A percentile compares a stretch with the other conserved stretches of the same genome.
Evolutionary conservation across 2,888 invertebrate species (phyloP).

Genomic region (Lasiommata megera): DNA sequence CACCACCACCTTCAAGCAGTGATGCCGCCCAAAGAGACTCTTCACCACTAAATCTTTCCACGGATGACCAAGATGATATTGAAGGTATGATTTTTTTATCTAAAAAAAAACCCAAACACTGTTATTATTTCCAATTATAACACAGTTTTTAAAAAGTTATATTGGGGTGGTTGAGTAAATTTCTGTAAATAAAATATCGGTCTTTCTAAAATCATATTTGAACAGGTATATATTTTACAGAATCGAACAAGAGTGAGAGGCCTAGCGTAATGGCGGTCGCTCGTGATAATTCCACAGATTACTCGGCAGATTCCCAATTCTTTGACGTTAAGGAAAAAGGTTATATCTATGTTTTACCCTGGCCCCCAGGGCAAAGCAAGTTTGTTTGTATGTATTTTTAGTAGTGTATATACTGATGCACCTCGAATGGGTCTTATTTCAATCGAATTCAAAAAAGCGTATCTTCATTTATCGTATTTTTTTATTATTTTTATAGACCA

Average conservation of each 20-base stretch:
- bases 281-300: slow-evolving; percentile 18
- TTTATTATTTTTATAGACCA: too few relatives aligned
- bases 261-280: slow-evolving; percentile 17
- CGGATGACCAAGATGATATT: slow-evolving; percentile 25
- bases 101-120: background rate
- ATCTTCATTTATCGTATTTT: too few relatives aligned
- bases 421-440: too few relatives aligned
- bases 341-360: slow-evolving; percentile 4
- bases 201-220: too few relatives aligned
- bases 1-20: too few relatives aligned
- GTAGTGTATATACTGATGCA: too few relatives aligned
- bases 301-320: slow-evolving; percentile 22
- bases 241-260: slow-evolving; percentile 11
- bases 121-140: too few relatives aligned
- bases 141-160: too few relatives aligned
- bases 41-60: slow-evolving; percentile 22
- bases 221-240: slow-evolving; percentile 13
- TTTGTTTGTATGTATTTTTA: too few relatives aligned
- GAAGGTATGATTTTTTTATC: slow-evolving; percentile 17
- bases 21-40: slow-evolving; percentile 9
- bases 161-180: too few relatives aligned
- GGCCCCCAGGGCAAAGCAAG: too few relatives aligned
- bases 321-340: slow-evolving; percentile 27
- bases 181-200: background rate
- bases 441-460: too few relatives aligned